These are phyloP conservation scores for Malacosoma neustria DNA, from an alignment of 2,888 invertebrate genomes.

Conservation along the genomic window DNA sequence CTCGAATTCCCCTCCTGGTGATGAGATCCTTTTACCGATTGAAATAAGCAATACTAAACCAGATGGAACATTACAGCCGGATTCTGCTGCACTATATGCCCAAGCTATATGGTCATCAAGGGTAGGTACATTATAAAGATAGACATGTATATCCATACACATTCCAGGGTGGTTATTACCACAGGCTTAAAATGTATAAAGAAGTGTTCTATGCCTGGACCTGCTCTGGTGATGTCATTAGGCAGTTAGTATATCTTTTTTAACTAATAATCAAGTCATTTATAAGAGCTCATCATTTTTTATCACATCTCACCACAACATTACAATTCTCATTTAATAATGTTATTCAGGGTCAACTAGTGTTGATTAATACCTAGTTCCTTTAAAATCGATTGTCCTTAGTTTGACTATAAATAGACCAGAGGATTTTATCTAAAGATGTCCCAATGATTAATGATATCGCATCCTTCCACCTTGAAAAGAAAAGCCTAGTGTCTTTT, in stretches of 20 bases:
- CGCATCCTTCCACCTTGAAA: no score
- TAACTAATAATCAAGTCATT: no score
- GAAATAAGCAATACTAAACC: slow-evolving; percentile 70
- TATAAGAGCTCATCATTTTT: no score
- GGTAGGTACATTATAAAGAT: slow-evolving; percentile 88
- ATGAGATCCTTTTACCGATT: slow-evolving; percentile 35
- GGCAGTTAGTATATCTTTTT: slow-evolving; percentile 86
- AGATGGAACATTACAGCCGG: slow-evolving; percentile 75
- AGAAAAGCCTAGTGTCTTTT: no score
- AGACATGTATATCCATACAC: slow-evolving; percentile 98
- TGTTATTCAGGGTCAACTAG: no score
- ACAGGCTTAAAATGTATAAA: slow-evolving; percentile 90
- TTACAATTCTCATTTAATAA: no score
- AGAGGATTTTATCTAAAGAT: no score
- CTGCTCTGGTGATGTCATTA: slow-evolving; percentile 93
- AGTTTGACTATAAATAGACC: no score
- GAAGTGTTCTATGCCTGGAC: slow-evolving; percentile 97
- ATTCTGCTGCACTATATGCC: slow-evolving; percentile 82
- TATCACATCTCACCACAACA: no score
- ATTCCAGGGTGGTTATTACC: slow-evolving; percentile 94
- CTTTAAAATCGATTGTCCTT: no score
- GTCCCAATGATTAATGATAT: no score
- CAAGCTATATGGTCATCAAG: slow-evolving; percentile 90
- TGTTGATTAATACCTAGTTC: no score
- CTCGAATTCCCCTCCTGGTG: slow-evolving; percentile 33